Evolutionary conservation across 37 sponge, comb jelly and placozoan species (phyloP).

Genomic region (Cliona cf. orientalis): DNA sequence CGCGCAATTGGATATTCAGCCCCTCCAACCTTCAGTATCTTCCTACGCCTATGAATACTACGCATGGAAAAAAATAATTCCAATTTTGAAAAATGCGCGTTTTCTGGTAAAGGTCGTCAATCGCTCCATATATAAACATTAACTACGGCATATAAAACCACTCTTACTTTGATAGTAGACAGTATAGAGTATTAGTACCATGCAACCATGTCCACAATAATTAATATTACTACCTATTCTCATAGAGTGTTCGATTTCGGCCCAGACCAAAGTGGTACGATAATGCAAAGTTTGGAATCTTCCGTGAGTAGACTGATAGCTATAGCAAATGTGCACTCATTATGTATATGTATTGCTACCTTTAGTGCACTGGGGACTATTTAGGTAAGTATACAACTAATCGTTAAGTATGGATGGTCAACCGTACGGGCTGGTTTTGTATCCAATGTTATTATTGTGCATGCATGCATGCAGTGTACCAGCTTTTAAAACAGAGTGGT

Average conservation of each 20-base stretch:
- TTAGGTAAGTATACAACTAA: conserved; percentile 40
- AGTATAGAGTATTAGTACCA: not conserved
- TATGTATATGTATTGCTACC: not conserved
- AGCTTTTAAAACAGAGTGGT: conserved; percentile 70
- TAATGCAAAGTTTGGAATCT: conserved; percentile 84
- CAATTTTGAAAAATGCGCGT: no score
- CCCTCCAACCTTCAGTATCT: no score
- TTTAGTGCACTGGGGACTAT: conserved; percentile 73
- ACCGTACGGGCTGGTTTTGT: no score
- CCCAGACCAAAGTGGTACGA: conserved; percentile 80
- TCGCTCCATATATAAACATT: no score
- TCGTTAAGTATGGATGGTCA: no score
- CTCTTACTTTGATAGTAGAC: not conserved
- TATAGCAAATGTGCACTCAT: not conserved
- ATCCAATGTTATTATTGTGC: no score
- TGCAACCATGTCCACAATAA: not conserved
- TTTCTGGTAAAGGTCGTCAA: no score
- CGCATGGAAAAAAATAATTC: no score
- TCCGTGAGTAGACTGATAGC: conserved; percentile 30
- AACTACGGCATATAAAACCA: no score
- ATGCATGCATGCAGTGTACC: conserved; percentile 50
- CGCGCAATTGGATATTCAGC: no score
- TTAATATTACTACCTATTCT: not conserved
- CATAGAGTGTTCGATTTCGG: conserved; percentile 62
- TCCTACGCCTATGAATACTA: no score